Conservation (phyloP, 2,113 vertebrate genomes). For the Sprattus sprattus region DNA sequence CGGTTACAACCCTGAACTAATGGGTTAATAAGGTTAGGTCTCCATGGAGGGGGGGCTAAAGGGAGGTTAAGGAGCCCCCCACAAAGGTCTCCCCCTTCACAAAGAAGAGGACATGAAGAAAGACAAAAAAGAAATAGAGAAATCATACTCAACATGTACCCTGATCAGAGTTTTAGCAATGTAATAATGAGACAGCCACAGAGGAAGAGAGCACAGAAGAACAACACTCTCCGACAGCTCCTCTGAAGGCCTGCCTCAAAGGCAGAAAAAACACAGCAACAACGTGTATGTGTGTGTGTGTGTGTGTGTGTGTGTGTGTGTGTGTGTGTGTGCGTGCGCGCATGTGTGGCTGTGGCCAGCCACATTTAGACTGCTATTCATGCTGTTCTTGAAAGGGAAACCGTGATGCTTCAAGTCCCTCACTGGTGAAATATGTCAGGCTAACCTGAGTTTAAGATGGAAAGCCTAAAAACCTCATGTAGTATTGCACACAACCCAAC, state of each 20-base stretch:
- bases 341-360: not conserved
- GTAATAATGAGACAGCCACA: not conserved
- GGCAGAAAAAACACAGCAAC: too few species aligned
- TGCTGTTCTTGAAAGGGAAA: constrained; percentile 2
- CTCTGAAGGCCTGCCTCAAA: not conserved
- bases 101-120: not conserved
- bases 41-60: not conserved
- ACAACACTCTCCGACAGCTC: not conserved
- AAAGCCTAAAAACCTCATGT: not conserved
- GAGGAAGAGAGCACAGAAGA: not conserved
- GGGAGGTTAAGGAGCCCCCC: not conserved
- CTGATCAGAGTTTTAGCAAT: not conserved
- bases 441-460: not conserved
- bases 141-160: too few species aligned
- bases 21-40: constrained; percentile 26
- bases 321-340: not conserved
- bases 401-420: not conserved
- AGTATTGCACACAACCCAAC: not conserved
- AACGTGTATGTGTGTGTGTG: not conserved
- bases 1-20: constrained; percentile 29
- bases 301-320: not conserved
- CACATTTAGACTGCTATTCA: constrained; percentile 1
- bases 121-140: not conserved
- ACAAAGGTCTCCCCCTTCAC: too few species aligned
- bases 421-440: not conserved